phyloP scores from a whole-genome alignment of 1,140 invertebrate genomes.

The Apis mellifera region DNA sequence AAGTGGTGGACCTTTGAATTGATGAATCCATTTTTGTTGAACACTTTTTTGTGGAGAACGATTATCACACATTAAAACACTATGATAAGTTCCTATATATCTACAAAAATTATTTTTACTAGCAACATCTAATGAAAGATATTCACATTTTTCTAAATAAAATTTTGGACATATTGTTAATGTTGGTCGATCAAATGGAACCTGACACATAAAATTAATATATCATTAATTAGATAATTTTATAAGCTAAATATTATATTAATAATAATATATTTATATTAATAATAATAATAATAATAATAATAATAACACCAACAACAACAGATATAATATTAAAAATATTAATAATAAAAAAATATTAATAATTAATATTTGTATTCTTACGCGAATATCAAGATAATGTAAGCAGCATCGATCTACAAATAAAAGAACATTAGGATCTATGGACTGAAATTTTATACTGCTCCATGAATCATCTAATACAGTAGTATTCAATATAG shows the following conservation, averaged over 20 bases:
- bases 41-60: conserved; percentile 67
- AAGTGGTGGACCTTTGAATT: conserved; percentile 75
- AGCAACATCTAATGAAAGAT: conserved; percentile 63
- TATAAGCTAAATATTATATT: neutral
- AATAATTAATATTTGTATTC: conserved; percentile 12
- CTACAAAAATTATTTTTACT: conserved; percentile 69
- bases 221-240: conserved; percentile 23
- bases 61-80: conserved; percentile 72
- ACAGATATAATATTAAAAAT: neutral
- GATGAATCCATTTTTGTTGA: conserved; percentile 79
- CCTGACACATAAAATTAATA: conserved; percentile 51
- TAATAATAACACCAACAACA: too few relatives aligned
- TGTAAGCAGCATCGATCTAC: conserved; percentile 74
- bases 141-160: conserved; percentile 73
- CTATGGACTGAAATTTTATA: conserved; percentile 67
- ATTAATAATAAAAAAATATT: too few relatives aligned
- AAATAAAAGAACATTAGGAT: conserved; percentile 71
- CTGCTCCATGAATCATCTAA: conserved; percentile 73
- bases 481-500: conserved; percentile 47
- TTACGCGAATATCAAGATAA: conserved; percentile 75
- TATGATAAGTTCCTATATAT: conserved; percentile 76
- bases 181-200: conserved; percentile 58
- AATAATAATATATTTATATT: neutral
- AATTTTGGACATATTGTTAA: conserved; percentile 74
- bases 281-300: too few relatives aligned